phyloP scores from a whole-genome alignment of 2,797 vertebrate genomes.

The Rhinella marina region DNA sequence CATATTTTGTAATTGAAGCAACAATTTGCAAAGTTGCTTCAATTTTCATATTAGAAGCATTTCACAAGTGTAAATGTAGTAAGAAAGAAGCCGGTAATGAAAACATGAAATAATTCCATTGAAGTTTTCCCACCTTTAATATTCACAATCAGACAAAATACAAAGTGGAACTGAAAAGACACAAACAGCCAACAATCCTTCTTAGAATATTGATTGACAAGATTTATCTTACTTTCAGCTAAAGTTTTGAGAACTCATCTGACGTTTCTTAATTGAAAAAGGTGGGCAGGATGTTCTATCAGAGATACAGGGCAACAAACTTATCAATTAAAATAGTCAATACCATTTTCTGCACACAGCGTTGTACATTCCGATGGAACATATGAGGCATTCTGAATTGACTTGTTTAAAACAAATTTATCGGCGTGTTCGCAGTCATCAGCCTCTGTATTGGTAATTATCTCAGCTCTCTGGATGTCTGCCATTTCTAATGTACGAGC shows the following conservation, averaged over 20 bases:
- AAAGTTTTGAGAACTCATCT: conserved; percentile 36
- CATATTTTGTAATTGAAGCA: not conserved
- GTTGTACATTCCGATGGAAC: conserved; percentile 13
- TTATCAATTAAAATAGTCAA: conserved; percentile 58
- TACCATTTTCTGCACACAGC: conserved; percentile 46
- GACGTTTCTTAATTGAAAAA: conserved; percentile 47
- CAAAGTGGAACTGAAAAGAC: not conserved
- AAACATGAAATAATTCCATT: not conserved
- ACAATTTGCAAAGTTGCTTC: not conserved
- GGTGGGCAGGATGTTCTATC: conserved; percentile 29
- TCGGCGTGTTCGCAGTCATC: not conserved
- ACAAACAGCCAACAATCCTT: not conserved
- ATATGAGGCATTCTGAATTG: conserved; percentile 32
- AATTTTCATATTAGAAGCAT: not conserved
- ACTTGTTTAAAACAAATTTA: conserved; percentile 46
- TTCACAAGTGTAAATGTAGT: not conserved
- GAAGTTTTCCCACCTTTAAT: not conserved
- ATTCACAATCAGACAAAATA: not conserved
- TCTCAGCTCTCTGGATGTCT: conserved; percentile 31
- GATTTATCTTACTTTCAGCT: conserved; percentile 40
- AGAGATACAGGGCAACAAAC: conserved; percentile 16
- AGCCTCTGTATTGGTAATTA: conserved; percentile 36
- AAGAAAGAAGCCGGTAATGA: not conserved
- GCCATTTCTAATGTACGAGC: conserved; percentile 4
- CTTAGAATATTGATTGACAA: conserved; percentile 39